phyloP scores from a whole-genome alignment of 2,797 vertebrate genomes.

The Falco concolor region DNA sequence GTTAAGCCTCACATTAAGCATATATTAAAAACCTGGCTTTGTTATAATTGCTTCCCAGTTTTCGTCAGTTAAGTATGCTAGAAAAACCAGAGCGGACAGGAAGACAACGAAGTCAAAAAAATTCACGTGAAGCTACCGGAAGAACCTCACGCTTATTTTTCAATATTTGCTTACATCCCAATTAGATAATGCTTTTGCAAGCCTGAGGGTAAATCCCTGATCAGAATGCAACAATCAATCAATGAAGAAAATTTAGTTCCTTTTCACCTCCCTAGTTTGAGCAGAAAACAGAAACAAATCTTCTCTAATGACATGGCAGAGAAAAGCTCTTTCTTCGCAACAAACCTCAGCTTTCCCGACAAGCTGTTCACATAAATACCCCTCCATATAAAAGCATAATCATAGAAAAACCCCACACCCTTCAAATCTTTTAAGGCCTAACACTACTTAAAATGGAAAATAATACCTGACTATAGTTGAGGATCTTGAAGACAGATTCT shows the following conservation, averaged over 20 bases:
- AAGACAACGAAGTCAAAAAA: background rate
- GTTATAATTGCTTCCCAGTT: background rate
- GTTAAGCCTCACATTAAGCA: background rate
- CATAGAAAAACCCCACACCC: background rate
- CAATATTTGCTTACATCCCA: background rate
- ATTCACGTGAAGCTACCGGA: background rate
- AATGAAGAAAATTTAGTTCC: background rate
- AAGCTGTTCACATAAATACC: background rate
- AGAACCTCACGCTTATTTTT: background rate
- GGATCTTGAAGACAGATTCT: constrained; percentile 98
- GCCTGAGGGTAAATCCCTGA: background rate
- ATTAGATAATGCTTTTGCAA: background rate
- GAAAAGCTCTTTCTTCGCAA: background rate
- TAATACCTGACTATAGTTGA: constrained; percentile 96
- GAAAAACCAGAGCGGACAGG: background rate
- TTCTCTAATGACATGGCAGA: background rate
- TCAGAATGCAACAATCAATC: background rate
- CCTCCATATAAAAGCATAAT: background rate
- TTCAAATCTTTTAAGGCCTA: background rate
- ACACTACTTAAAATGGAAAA: background rate
- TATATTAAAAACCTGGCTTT: background rate
- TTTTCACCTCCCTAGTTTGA: background rate
- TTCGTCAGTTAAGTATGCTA: background rate
- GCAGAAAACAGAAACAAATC: background rate
- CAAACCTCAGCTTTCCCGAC: background rate